Evolutionary conservation across 1,140 invertebrate genomes (phyloP).

Genomic region (Monomorium pharaonis): DNA sequence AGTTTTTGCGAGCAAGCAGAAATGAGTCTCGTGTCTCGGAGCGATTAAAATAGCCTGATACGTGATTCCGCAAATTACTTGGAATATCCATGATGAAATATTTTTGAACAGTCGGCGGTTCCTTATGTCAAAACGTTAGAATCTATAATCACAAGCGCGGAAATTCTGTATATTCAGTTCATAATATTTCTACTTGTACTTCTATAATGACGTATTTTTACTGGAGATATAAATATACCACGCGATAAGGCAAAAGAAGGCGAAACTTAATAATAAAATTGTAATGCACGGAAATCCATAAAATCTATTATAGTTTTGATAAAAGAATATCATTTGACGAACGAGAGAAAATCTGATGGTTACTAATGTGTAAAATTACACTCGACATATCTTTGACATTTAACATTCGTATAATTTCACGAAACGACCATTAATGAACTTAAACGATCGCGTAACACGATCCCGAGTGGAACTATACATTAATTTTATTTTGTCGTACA

Average conservation of each 20-base stretch:
- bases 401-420: slow-evolving; percentile 39
- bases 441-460: slow-evolving; percentile 30
- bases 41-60: slow-evolving; percentile 17
- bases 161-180: background rate
- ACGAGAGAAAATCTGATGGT: background rate
- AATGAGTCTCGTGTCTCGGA: slow-evolving; percentile 21
- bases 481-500: slow-evolving; percentile 43
- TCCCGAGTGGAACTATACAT: slow-evolving; percentile 25
- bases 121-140: background rate
- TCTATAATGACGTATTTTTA: background rate
- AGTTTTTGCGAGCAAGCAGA: slow-evolving; percentile 38
- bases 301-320: background rate
- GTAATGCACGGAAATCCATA: background rate
- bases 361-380: background rate
- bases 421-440: slow-evolving; percentile 40
- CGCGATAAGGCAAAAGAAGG: background rate
- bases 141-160: slow-evolving; percentile 6
- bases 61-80: background rate
- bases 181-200: too few species aligned
- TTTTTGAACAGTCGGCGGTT: background rate
- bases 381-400: slow-evolving; percentile 8
- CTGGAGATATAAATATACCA: background rate
- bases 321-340: background rate
- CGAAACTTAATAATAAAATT: background rate
- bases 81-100: background rate